Evolutionary conservation across 2,113 vertebrate species (phyloP), one percentile per base, ranked within the genome.

Genomic region (Alces alces): DNA sequence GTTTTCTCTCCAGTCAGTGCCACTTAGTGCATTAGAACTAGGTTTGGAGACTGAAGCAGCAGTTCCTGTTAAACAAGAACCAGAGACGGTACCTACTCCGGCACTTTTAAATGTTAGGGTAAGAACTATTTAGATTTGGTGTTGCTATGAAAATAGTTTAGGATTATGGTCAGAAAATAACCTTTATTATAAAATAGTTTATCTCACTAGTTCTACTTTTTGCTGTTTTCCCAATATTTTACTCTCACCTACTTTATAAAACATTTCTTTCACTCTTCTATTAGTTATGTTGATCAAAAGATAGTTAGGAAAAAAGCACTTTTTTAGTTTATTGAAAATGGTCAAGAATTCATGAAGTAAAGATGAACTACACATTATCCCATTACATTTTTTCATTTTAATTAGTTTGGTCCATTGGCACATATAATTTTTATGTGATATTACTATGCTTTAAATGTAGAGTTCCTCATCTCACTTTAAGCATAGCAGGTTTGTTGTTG

Each of bases 21-120:
- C 99, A 27, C 99, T 99, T 97, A 99, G 98, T 98, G 99, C 99
- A 0, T 99, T 99, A 99, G 99, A 99, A 96, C 98, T 99, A 92
- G 99, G 99, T 70, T 98, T 99, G 98, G 99, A 99, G 97, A 97
- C 98, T 87, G 99, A 99, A 97, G 98, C 98, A 96, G 95, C 98
- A 96, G 97, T 98, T 98, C 98, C 98, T 96, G 97, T 99, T 91
- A 99, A 99, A 93, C 98, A 98, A 96, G 99, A 99, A 25, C 98
- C 99, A 96, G 98, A 99, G 97, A 95, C 99, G 97, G 98, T 99
- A 50, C 99, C 99, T 55, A 98, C 99, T 98, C 99, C 99, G 80
- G 97, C 99, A 87, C 98, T 99, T 28, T 91, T 99, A 98, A 99
- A 99, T 98, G 99, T 99, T 98, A 99, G 99, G 99, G 99, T 99